A percentile compares a stretch with the other conserved stretches of the same genome.
Evolutionary conservation across 2,797 vertebrate genomes (phyloP).

Genomic region (Ptychobarbus kaznakovi): DNA sequence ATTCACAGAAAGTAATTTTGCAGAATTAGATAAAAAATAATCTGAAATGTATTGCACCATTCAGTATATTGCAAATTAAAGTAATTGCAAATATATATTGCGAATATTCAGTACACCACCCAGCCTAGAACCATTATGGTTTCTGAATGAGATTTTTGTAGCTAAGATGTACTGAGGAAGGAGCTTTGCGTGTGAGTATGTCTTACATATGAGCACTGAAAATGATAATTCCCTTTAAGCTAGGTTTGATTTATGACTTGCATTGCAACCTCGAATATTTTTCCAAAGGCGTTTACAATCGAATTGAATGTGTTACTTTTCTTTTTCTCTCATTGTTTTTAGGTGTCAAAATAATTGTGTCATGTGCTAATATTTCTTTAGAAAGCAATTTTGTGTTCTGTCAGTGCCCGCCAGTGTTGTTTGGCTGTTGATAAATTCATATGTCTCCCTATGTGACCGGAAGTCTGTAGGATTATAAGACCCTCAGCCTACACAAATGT

Average conservation of each 20-base stretch:
- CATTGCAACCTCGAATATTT: not conserved
- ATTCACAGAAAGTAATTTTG: not conserved
- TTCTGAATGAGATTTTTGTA: not conserved
- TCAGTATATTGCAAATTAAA: not conserved
- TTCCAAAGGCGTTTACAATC: not conserved
- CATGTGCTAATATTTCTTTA: not conserved
- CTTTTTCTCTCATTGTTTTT: not conserved
- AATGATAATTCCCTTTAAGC: not conserved
- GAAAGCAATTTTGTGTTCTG: not conserved
- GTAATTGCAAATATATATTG: not conserved
- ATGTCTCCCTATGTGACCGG: not conserved
- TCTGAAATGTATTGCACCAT: not conserved
- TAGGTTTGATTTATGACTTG: conserved; percentile 12
- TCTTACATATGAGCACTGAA: not conserved
- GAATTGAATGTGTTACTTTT: not conserved
- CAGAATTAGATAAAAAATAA: too few relatives aligned
- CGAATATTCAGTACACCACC: not conserved
- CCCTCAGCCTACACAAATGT: not conserved
- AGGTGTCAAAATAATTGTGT: not conserved
- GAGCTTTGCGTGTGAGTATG: not conserved
- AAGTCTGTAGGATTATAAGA: not conserved
- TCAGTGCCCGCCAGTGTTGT: not conserved
- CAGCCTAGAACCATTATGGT: not conserved
- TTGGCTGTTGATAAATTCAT: conserved; percentile 16
- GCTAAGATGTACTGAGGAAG: not conserved